Evolutionary conservation across 2,797 vertebrate species (phyloP), one percentile per base, ranked within the genome.

Genomic region (Chaetophractus vellerosus): DNA sequence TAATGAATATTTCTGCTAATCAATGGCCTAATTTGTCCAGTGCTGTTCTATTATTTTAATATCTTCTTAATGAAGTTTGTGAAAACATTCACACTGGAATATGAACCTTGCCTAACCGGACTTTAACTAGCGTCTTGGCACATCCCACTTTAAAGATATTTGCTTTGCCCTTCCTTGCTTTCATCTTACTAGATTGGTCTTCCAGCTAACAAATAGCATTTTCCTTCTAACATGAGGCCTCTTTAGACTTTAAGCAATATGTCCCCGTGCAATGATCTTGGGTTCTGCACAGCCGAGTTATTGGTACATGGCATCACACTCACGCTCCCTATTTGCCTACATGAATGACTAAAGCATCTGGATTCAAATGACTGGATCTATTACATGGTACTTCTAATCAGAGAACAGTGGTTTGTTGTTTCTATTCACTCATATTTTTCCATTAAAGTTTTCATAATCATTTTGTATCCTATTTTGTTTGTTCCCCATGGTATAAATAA

Each of bases 301-400:
- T 33, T 14, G 36, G 8, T 0, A 23, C 0, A 0, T 16, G 6
- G 8, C 18, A 31, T 48, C 8, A 5, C 0, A 1, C 1, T 15
- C 11, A 5, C 2, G 0, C 0, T 10, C 36, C 31, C 21, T 6
- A 0, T 72, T 33, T 52, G 9, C 9, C 36, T 12, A 50, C 6
- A 5, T 6, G 4, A 26, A 79, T 4, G 19, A 24, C 18, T 9
- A n/a, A 55, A 57, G 18, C 26, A 19, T 36, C 28, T 33, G 6
- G 36, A 45, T 48, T 41, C 50, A 14, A 19, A 15, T n/a, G 61
- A 33, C 3, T 16, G 57, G n/a, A 18, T 74, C 26, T 33, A 0
- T 0, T 52, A 36, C 36, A n/a, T 21, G 26, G 24, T 41, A 33
- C 23, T 76, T 36, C 9, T 33, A 21, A 8, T 72, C 52, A 61